Evolutionary conservation across 2,797 vertebrate species (phyloP).

Genomic region (Lepilemur septentrionalis): DNA sequence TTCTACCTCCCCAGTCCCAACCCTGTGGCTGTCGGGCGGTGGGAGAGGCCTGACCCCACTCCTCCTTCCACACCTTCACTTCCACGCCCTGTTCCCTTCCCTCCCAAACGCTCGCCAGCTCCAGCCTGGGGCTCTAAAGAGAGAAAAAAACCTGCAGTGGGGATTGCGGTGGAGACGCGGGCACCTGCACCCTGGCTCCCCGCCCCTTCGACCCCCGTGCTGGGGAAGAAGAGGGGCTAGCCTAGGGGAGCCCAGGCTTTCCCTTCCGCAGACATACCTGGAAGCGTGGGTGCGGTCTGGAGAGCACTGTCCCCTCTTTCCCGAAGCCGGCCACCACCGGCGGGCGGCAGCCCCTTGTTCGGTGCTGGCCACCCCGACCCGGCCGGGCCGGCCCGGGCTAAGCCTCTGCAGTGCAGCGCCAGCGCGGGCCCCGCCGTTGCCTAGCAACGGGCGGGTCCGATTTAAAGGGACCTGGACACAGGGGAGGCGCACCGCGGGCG

Average conservation of each 20-base stretch:
- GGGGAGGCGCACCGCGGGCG: no score
- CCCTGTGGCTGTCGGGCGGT: neutral
- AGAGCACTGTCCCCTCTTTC: neutral
- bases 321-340: neutral
- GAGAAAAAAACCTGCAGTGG: neutral
- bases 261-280: conserved; percentile 39
- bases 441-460: conserved; percentile 50
- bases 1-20: neutral
- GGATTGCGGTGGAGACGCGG: no score
- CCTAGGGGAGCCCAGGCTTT: neutral
- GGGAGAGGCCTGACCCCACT: neutral
- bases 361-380: neutral
- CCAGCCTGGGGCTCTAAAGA: neutral
- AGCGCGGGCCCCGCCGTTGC: conserved; percentile 50
- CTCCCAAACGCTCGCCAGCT: neutral
- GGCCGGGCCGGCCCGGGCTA: neutral
- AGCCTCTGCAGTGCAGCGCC: conserved; percentile 70
- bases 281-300: neutral
- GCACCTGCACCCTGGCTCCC: neutral
- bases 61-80: neutral
- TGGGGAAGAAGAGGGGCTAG: neutral
- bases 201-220: neutral
- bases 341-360: neutral
- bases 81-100: neutral
- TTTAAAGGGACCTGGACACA: conserved; percentile 57